Conservation (phyloP, 2,113 vertebrate species). For the Alosa alosa region DNA sequence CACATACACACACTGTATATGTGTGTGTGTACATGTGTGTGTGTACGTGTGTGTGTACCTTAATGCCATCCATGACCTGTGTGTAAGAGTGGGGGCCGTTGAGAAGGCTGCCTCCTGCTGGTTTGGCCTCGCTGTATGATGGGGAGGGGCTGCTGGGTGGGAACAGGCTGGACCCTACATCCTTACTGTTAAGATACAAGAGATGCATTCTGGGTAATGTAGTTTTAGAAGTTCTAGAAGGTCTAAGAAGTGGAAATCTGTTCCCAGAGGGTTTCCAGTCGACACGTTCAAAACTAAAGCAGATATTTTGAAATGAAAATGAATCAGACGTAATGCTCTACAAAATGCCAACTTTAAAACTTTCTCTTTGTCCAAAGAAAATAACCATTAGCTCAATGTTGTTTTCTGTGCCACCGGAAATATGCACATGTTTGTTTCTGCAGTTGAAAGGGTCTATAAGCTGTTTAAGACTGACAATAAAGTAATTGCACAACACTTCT, state of each 20-base stretch:
- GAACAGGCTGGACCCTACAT: constrained; percentile 77
- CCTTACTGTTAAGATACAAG: constrained; percentile 70
- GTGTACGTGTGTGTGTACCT: constrained; percentile 70
- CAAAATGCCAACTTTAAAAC: too few species aligned
- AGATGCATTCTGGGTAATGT: not conserved
- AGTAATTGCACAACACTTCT: too few species aligned
- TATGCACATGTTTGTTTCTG: too few species aligned
- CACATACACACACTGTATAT: too few species aligned
- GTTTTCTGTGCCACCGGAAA: too few species aligned
- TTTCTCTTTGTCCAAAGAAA: too few species aligned
- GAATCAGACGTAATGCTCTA: too few species aligned
- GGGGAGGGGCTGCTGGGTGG: constrained; percentile 79
- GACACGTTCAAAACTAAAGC: too few species aligned
- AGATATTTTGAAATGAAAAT: too few species aligned
- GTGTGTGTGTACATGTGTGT: not conserved
- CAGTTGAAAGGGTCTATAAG: not conserved
- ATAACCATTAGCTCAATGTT: too few species aligned
- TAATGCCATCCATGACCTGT: constrained; percentile 73
- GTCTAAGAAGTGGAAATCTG: not conserved
- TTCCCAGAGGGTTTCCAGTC: too few species aligned
- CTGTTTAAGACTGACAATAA: too few species aligned
- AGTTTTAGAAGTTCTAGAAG: not conserved
- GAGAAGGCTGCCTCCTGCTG: constrained; percentile 69
- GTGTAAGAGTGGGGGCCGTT: constrained; percentile 85
- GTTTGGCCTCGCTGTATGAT: constrained; percentile 81